phyloP scores from a whole-genome alignment of 2,797 vertebrate genomes.

The Melanotaenia trifasciata region DNA sequence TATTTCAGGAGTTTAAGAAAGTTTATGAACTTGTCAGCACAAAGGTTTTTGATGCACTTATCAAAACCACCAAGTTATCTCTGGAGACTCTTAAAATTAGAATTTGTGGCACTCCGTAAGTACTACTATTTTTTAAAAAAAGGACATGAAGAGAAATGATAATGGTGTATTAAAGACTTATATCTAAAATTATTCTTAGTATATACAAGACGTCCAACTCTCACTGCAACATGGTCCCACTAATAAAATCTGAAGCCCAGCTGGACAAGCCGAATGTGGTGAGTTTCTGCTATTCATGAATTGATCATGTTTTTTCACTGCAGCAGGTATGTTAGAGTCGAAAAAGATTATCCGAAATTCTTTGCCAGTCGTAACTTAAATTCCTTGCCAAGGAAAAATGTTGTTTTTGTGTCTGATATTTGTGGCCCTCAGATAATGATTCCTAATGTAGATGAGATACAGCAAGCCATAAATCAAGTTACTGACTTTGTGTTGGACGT shows the following conservation, averaged over 20 bases:
- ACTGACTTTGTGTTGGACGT: conserved; percentile 84
- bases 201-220: conserved; percentile 26
- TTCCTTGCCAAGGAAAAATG: neutral
- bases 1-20: conserved; percentile 83
- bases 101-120: conserved; percentile 80
- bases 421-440: conserved; percentile 78
- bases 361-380: neutral
- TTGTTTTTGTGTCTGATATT: neutral
- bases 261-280: conserved; percentile 84
- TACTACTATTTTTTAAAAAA: conserved; percentile 38
- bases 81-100: conserved; percentile 85
- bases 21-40: conserved; percentile 81
- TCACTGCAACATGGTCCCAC: conserved; percentile 60
- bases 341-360: neutral
- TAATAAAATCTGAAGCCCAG: conserved; percentile 84
- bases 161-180: conserved; percentile 50
- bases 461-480: conserved; percentile 81
- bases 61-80: conserved; percentile 83
- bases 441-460: conserved; percentile 86
- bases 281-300: conserved; percentile 28
- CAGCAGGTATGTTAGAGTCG: neutral
- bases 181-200: conserved; percentile 52
- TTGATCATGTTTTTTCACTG: neutral
- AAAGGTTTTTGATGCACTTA: conserved; percentile 83
- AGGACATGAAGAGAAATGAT: neutral